Evolutionary conservation across 2,888 invertebrate genomes (phyloP), one percentile per base, ranked within the genome.

Genomic region (Habrosyne pyritoides): DNA sequence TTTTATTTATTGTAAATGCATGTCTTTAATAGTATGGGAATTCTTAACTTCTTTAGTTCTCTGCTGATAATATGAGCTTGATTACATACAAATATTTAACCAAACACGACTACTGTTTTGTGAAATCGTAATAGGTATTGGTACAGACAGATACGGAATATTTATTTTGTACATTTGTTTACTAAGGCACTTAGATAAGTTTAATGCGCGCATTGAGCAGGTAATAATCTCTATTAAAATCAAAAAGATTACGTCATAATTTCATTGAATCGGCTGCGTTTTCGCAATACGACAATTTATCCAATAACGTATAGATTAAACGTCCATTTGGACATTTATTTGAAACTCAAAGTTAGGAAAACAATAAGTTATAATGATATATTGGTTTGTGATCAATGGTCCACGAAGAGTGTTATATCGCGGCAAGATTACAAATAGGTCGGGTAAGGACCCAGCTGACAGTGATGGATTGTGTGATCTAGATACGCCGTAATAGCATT

Each of bases 391-490:
- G 18, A 42, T 42, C 42, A 42, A 42, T 42, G 42, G 42, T 18
- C 42, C 42, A 42, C 18, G 42, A 42, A 42, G 42, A 14, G 14
- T 6, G 36, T n/a, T n/a, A 14, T 42, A 18, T 42, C 42, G 18
- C 5, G 42, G 42, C 2, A 42, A 42, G n/a, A n/a, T 42, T 8
- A 47, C 72, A 73, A 76, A 75, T 77, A 63, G 68, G 62, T 63
- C 56, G 57, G 63, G 66, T 64, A 73, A 67, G 67, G 75, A 69
- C 67, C 60, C 53, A 50, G 53, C 53, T 56, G 79, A 81, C 81
- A 67, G 77, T 82, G 80, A 82, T 73, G 69, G 72, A 81, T 80
- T 56, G 72, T 62, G 59, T 64, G 67, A 77, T 77, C 68, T 54
- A 75, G 69, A 75, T 73, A 62, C 62, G 47, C 42, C n/a, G 42